Base-by-base conservation (phyloP, 1,140 invertebrate species). In the Pogonus chalceus region DNA sequence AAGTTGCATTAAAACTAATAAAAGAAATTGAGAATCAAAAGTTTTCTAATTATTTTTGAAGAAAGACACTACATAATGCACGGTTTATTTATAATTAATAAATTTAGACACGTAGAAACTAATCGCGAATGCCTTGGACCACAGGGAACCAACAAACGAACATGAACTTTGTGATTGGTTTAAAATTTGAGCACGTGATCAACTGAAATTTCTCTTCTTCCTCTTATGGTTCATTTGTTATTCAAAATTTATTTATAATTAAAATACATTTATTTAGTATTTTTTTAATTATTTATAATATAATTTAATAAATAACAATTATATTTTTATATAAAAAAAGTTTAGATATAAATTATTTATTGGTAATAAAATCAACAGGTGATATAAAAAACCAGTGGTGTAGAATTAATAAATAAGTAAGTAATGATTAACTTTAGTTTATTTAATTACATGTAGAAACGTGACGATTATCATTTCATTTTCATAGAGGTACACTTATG, bases 401-500 rank as follows among this genome's bases (percentile, higher is more conserved):
- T 31, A 14, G 26, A 14, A 14, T 4, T 31, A 7, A 4, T 31
- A 14, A 31, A 14, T 31, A 31, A 31, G 14, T 7, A 7, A 14
- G 7, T 14, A 14, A 31, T 31, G 14, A 7, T 31, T 31, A 31
- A 31, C 26, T 31, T 4, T 31, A 31, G 37, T 43, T 43, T 43
- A 12, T 43, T 43, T 43, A 12, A 43, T 43, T 43, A 43, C 9
- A 43, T 43, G 37, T 43, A 43, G 37, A 43, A 43, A 43, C 18
- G 37, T 9, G 37, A 43, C 18, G 18, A 43, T 43, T 12, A 43
- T 43, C 37, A 31, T 31, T 31, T 31, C 37, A 43, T 18, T 43
- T n/a, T 43, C 37, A 43, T 43, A 43, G 37, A 43, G 37, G 37
- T 43, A 43, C 37, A 43, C 18, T 7, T 10, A 43, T 43, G 37